These are phyloP conservation scores for Xiphorhynchus erythropygius DNA, from an alignment of 2,797 vertebrate species.

Conservation along the genomic window DNA sequence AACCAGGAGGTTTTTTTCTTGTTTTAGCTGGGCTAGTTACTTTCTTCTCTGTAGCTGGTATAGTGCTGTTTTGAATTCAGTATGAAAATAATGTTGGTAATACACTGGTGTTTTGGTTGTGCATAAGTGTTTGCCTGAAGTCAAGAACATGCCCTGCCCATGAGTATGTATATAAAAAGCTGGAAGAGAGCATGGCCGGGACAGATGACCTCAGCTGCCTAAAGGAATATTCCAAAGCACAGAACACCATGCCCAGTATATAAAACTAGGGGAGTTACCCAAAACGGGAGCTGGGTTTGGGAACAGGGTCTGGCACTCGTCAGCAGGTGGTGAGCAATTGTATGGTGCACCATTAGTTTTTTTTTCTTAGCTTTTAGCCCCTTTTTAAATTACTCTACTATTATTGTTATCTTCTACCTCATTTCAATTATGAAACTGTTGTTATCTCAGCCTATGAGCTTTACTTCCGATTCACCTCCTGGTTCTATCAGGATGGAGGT, in stretches of 20 bases:
- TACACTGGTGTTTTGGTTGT: neutral
- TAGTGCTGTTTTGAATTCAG: neutral
- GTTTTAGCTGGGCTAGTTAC: neutral
- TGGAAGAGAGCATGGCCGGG: neutral
- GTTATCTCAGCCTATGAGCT: neutral
- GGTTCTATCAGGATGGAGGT: neutral
- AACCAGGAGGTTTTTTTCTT: neutral
- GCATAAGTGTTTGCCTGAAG: neutral
- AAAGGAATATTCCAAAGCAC: neutral
- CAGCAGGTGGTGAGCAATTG: neutral
- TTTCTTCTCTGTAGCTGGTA: neutral
- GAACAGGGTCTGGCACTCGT: neutral
- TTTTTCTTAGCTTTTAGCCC: neutral
- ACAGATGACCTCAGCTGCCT: neutral
- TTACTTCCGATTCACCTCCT: neutral
- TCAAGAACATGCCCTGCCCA: neutral
- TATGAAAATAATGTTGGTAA: neutral
- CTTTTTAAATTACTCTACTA: neutral
- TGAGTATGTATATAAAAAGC: neutral
- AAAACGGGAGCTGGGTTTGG: rapidly evolving
- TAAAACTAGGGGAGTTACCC: neutral
- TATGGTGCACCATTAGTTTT: neutral
- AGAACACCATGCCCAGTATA: neutral
- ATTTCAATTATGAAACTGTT: neutral
- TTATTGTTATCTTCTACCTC: neutral